A percentile compares a stretch with the other conserved stretches of the same genome.
Evolutionary conservation across 1,140 invertebrate species (phyloP).

Genomic region (Apocrypta bakeri): DNA sequence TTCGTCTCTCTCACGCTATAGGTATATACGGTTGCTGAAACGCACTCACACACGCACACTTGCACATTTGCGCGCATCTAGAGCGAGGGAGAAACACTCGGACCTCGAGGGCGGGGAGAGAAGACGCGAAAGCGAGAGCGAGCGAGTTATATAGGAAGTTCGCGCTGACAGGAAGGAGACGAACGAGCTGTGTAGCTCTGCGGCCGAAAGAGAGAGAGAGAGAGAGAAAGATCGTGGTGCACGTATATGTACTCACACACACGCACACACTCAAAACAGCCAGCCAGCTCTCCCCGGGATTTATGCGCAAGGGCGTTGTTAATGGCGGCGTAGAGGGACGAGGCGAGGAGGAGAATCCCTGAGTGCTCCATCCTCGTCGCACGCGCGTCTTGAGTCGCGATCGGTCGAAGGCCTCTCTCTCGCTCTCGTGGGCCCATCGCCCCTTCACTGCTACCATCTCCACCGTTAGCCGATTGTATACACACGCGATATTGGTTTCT

Average conservation of each 20-base stretch:
- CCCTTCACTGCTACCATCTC: conserved; percentile 4
- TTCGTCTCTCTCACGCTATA: neutral
- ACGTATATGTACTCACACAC: conserved; percentile 51
- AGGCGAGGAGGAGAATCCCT: conserved; percentile 49
- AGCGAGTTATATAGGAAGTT: conserved; percentile 60
- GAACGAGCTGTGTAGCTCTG: conserved; percentile 55
- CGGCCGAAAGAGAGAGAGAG: conserved; percentile 52
- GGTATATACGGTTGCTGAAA: too few relatives aligned
- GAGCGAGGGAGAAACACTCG: conserved; percentile 50
- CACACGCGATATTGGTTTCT: neutral
- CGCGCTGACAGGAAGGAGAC: conserved; percentile 61
- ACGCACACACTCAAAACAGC: conserved; percentile 18
- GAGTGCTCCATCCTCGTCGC: neutral
- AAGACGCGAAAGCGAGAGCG: conserved; percentile 59
- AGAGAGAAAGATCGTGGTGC: conserved; percentile 44
- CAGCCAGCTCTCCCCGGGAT: conserved; percentile 61
- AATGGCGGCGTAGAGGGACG: conserved; percentile 65
- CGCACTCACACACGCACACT: neutral
- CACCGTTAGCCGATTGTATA: too few relatives aligned
- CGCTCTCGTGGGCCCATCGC: conserved; percentile 25
- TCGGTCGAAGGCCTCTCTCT: neutral
- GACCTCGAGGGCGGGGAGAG: conserved; percentile 60
- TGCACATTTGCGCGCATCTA: neutral
- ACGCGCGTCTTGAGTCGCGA: neutral
- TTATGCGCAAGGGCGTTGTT: conserved; percentile 75